A percentile compares a stretch with the other conserved stretches of the same genome.
Evolutionary conservation across 2,797 vertebrate species (phyloP).

Genomic region (Phyllotis vaccarum): DNA sequence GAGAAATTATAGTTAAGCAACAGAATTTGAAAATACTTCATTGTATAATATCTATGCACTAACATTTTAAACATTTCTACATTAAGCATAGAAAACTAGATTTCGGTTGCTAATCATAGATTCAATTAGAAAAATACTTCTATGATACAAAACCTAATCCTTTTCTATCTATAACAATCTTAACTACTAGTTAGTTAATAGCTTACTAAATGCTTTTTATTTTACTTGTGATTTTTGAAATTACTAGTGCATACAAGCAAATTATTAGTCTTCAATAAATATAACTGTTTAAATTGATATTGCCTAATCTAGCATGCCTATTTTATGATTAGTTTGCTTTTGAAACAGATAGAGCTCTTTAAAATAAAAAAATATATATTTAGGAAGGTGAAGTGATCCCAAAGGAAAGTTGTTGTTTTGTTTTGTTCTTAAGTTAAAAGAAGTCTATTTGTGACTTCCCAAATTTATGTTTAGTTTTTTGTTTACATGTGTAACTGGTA

Average conservation of each 20-base stretch:
- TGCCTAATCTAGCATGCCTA: slow-evolving; percentile 47
- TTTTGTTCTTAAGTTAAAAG: slow-evolving; percentile 52
- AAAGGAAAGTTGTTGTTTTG: slow-evolving; percentile 38
- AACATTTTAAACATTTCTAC: slow-evolving; percentile 61
- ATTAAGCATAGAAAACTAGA: slow-evolving; percentile 48
- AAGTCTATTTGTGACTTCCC: slow-evolving; percentile 33
- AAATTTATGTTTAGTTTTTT: slow-evolving; percentile 40
- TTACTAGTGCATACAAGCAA: neutral
- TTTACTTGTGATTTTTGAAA: slow-evolving; percentile 63
- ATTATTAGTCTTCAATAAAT: slow-evolving; percentile 29
- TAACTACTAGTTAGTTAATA: neutral
- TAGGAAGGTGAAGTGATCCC: neutral
- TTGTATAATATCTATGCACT: slow-evolving; percentile 40
- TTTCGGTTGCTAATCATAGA: slow-evolving; percentile 40
- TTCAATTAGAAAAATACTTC: slow-evolving; percentile 52
- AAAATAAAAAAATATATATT: slow-evolving; percentile 41
- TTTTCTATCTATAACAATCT: slow-evolving; percentile 51
- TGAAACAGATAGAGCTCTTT: slow-evolving; percentile 18
- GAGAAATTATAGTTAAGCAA: slow-evolving; percentile 64
- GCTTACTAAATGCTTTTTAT: slow-evolving; percentile 50
- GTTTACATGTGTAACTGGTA: slow-evolving; percentile 28
- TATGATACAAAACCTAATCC: slow-evolving; percentile 48
- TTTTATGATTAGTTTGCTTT: slow-evolving; percentile 50
- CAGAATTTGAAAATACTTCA: slow-evolving; percentile 61
- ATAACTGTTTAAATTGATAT: slow-evolving; percentile 30